These are phyloP conservation scores for Anser cygnoides DNA, from an alignment of 2,113 vertebrate species.

Conservation along the genomic window DNA sequence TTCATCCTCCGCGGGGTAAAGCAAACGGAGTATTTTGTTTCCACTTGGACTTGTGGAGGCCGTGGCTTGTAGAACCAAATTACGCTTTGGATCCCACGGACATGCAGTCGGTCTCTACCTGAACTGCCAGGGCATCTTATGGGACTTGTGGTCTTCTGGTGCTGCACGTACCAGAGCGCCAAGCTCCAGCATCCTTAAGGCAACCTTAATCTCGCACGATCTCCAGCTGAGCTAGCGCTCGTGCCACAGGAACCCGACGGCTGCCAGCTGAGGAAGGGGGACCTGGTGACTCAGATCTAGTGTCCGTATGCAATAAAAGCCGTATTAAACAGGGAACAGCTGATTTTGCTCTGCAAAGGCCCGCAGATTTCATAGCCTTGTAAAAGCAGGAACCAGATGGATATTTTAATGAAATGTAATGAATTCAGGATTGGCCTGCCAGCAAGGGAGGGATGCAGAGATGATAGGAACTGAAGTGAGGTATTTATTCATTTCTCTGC, in stretches of 20 bases:
- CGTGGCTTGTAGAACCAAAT: neutral
- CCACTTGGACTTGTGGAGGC: neutral
- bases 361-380: conserved; percentile 17
- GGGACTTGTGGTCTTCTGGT: conserved; percentile 1
- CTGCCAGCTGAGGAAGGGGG: neutral
- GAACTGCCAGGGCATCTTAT: neutral
- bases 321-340: neutral
- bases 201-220: neutral
- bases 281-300: neutral
- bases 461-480: conserved; percentile 36
- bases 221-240: neutral
- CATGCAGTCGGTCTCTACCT: neutral
- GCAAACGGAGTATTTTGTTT: conserved; percentile 1
- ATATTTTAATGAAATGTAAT: conserved; percentile 60
- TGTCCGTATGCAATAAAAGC: neutral
- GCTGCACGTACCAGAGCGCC: neutral
- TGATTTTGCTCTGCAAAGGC: conserved; percentile 30
- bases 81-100: neutral
- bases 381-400: conserved; percentile 54
- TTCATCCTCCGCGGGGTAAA: neutral
- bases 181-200: neutral
- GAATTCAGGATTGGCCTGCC: conserved; percentile 36
- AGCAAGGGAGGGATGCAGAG: conserved; percentile 25
- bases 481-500: conserved; percentile 34
- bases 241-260: neutral